phyloP scores from a whole-genome alignment of 2,797 vertebrate species.

The Peromyscus nudipes region DNA sequence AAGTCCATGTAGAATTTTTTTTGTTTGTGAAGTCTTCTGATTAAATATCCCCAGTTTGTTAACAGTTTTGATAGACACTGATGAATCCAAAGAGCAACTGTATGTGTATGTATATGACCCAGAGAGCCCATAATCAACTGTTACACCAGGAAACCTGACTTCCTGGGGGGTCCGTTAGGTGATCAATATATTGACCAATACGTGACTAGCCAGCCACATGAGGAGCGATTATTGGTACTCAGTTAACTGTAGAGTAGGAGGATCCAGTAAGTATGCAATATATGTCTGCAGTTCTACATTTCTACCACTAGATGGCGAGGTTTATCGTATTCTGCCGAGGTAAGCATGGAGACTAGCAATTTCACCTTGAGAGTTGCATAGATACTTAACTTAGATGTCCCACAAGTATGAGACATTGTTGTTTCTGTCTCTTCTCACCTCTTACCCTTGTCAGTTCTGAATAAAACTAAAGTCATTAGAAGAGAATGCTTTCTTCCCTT shows the following conservation, averaged over 20 bases:
- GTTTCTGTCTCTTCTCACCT: not conserved
- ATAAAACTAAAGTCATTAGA: not conserved
- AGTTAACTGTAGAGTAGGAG: not conserved
- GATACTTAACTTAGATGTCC: not conserved
- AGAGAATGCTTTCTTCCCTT: not conserved
- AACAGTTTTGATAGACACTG: not conserved
- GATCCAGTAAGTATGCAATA: fast-evolving
- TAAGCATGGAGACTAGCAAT: not conserved
- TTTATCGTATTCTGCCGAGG: conserved; percentile 1
- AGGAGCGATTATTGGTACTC: not conserved
- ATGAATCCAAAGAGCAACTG: not conserved
- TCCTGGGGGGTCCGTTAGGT: not conserved
- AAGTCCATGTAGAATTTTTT: not conserved
- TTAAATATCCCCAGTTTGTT: conserved; percentile 25
- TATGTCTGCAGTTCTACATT: conserved; percentile 34
- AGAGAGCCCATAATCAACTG: conserved; percentile 4
- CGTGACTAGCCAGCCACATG: not conserved
- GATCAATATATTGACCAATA: not conserved
- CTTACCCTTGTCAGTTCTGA: not conserved
- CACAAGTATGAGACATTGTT: not conserved
- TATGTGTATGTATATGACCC: not conserved
- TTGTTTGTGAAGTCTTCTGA: not conserved
- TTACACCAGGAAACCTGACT: conserved; percentile 7
- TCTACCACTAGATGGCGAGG: conserved; percentile 69
- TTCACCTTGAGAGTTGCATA: not conserved